A percentile compares a stretch with the other conserved stretches of the same genome.
These are phyloP conservation scores for Fistularia commersonii DNA, from an alignment of 2,797 vertebrate genomes.

Conservation along the genomic window DNA sequence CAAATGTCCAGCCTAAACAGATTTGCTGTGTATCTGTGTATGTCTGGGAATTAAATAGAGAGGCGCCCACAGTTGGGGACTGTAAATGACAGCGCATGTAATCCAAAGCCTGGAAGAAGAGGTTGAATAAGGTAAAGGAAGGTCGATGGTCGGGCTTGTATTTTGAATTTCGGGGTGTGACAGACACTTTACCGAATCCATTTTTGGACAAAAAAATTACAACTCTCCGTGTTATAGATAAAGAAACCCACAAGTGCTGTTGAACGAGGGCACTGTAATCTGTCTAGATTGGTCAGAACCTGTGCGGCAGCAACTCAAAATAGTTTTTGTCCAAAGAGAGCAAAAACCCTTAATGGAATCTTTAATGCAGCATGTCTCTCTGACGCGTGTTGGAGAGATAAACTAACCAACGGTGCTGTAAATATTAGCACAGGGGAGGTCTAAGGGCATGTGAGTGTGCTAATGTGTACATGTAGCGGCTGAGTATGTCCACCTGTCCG, in stretches of 20 bases:
- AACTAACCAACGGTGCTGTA: constrained; percentile 51
- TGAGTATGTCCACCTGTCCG: constrained; percentile 41
- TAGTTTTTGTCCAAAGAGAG: constrained; percentile 11
- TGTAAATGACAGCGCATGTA: constrained; percentile 3
- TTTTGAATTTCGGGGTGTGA: not conserved
- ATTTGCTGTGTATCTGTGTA: constrained; percentile 48
- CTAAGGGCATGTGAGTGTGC: constrained; percentile 20
- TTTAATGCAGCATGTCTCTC: constrained; percentile 42
- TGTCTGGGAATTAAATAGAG: constrained; percentile 49
- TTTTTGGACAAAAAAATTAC: not conserved
- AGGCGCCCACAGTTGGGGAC: constrained; percentile 20
- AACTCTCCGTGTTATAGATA: not conserved
- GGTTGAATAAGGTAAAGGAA: constrained; percentile 27
- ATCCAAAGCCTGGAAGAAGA: constrained; percentile 5
- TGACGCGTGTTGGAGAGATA: constrained; percentile 41
- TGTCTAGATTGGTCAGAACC: too few species aligned
- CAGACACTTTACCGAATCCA: not conserved
- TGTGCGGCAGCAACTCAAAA: constrained; percentile 18
- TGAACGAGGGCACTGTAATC: not conserved
- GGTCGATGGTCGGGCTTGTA: constrained; percentile 1
- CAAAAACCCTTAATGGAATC: constrained; percentile 54
- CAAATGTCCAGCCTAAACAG: constrained; percentile 62
- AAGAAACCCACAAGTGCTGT: not conserved
- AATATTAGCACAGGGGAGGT: constrained; percentile 54
- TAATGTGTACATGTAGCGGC: constrained; percentile 15